Percentiles rank a stretch among this genome's conserved stretches.
These are phyloP conservation scores for Ahaetulla prasina DNA, from an alignment of 2,113 vertebrate genomes.

Conservation along the genomic window DNA sequence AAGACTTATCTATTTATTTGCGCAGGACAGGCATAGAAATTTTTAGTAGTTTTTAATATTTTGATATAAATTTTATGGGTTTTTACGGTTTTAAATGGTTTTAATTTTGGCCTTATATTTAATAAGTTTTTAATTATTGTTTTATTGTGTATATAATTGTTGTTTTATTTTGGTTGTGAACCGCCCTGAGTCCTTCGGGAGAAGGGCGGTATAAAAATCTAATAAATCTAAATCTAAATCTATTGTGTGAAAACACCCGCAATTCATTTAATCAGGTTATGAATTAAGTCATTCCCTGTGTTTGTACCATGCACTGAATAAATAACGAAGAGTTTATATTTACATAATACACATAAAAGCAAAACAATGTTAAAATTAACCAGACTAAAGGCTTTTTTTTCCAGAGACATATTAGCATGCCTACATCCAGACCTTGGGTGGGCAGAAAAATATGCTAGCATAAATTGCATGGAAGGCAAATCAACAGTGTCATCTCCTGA, in stretches of 20 bases:
- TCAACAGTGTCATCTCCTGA: not conserved
- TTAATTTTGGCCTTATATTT: too few relatives aligned
- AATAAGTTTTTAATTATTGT: too few relatives aligned
- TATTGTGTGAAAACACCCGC: not conserved
- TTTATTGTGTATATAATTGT: too few relatives aligned
- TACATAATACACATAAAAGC: not conserved
- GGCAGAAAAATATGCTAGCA: not conserved
- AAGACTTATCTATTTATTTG: too few relatives aligned
- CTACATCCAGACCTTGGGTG: not conserved
- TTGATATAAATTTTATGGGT: too few relatives aligned
- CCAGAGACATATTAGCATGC: not conserved
- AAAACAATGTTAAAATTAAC: not conserved
- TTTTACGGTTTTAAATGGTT: too few relatives aligned
- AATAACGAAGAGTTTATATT: not conserved
- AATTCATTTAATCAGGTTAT: not conserved
- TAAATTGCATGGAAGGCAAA: not conserved
- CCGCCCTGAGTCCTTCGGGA: too few relatives aligned
- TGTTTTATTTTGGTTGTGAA: too few relatives aligned
- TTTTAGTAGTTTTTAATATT: too few relatives aligned
- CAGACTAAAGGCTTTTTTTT: not conserved
- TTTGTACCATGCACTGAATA: not conserved
- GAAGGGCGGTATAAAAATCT: too few relatives aligned
- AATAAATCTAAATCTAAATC: too few relatives aligned
- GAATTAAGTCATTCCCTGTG: not conserved
- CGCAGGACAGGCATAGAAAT: too few relatives aligned